phyloP scores from a whole-genome alignment of 2,797 vertebrate genomes.

The Eospalax fontanierii region DNA sequence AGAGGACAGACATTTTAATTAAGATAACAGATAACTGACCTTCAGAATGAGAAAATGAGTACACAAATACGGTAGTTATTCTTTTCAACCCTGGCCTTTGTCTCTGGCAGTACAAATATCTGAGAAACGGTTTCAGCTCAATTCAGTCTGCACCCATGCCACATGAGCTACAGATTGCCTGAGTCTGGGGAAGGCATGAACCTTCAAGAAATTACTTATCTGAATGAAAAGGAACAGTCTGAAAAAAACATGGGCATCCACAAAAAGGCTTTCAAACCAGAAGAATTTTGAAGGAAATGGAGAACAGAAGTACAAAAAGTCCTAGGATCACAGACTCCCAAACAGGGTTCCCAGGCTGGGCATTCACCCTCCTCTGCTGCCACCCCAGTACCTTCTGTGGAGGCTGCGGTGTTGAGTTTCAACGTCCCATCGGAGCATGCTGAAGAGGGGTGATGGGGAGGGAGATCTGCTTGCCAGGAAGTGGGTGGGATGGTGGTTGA shows the following conservation, averaged over 20 bases:
- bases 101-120: not conserved
- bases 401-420: slow-evolving; percentile 81
- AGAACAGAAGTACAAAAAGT: not conserved
- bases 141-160: not conserved
- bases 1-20: slow-evolving; percentile 13
- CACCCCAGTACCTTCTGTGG: slow-evolving; percentile 81
- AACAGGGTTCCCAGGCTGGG: accelerated
- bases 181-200: not conserved
- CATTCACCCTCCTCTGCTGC: not conserved
- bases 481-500: slow-evolving; percentile 81
- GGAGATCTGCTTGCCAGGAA: slow-evolving; percentile 84
- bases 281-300: not conserved
- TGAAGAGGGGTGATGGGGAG: slow-evolving; percentile 84
- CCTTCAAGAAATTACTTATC: not conserved
- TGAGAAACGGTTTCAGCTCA: not conserved
- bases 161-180: not conserved
- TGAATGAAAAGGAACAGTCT: not conserved
- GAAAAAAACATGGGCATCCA: not conserved
- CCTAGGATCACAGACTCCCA: not conserved
- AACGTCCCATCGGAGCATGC: slow-evolving; percentile 79
- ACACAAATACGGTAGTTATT: not conserved
- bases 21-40: not conserved
- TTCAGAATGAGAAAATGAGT: slow-evolving; percentile 9
- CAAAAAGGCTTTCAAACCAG: not conserved
- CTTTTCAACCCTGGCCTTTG: not conserved